Evolutionary conservation across 2,797 vertebrate genomes (phyloP).

Genomic region (Carcharodon carcharias): DNA sequence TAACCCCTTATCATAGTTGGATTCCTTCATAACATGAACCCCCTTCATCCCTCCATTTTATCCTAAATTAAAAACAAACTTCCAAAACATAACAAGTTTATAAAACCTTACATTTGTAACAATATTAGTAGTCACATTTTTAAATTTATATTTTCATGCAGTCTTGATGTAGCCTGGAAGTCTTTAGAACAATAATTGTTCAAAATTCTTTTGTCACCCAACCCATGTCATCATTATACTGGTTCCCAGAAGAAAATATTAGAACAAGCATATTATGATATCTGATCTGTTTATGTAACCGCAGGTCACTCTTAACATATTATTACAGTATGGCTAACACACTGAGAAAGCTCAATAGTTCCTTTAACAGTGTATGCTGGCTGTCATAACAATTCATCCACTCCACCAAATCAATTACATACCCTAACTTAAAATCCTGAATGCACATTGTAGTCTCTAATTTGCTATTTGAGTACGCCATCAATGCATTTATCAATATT

Average conservation of each 20-base stretch:
- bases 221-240: not conserved
- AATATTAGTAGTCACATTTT: not conserved
- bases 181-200: not conserved
- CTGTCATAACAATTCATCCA: not conserved
- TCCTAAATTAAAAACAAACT: no score
- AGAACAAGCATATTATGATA: not conserved
- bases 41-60: no score
- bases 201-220: not conserved
- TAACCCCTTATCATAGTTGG: no score
- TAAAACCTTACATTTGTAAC: not conserved
- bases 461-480: not conserved
- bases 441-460: not conserved
- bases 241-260: not conserved
- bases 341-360: not conserved
- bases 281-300: not conserved
- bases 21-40: no score
- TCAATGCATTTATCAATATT: constrained; percentile 12
- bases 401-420: not conserved
- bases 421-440: not conserved
- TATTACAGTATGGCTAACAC: not conserved
- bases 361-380: not conserved
- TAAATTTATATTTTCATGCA: not conserved
- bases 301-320: not conserved
- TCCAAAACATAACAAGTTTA: not conserved
- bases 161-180: not conserved